Percentiles rank a stretch among this genome's conserved stretches.
Evolutionary conservation across 2,888 invertebrate genomes (phyloP).

Genomic region (Tinea semifulvella): DNA sequence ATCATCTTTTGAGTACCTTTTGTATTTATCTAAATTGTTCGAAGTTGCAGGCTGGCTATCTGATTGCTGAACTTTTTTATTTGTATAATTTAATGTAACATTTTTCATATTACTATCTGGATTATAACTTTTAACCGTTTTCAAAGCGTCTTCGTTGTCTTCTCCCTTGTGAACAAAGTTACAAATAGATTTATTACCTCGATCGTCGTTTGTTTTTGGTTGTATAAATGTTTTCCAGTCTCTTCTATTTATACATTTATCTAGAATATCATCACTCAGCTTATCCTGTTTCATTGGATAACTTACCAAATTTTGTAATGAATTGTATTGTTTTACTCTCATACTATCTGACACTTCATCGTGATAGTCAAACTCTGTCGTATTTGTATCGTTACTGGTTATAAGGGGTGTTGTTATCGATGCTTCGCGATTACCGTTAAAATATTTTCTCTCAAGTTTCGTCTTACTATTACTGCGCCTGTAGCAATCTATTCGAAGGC

Average conservation of each 20-base stretch:
- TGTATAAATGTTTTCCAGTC: constrained; percentile 31
- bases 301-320: not conserved
- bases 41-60: too few relatives aligned
- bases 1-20: too few relatives aligned
- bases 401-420: constrained; percentile 52
- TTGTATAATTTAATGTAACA: not conserved
- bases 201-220: too few relatives aligned
- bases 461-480: constrained; percentile 30
- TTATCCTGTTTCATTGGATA: constrained; percentile 24
- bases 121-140: not conserved
- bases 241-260: constrained; percentile 47
- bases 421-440: constrained; percentile 42
- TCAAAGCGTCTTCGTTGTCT: too few relatives aligned
- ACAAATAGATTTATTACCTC: too few relatives aligned
- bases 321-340: constrained; percentile 21
- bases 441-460: constrained; percentile 34
- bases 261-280: constrained; percentile 40
- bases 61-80: too few relatives aligned
- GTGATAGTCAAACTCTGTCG: constrained; percentile 36
- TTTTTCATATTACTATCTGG: not conserved
- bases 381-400: constrained; percentile 45
- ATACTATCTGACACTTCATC: constrained; percentile 40
- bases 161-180: too few relatives aligned
- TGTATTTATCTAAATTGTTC: too few relatives aligned
- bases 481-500: constrained; percentile 27